These are phyloP conservation scores for Sebastes oblongus DNA, from an alignment of 2,797 vertebrate genomes.

Conservation along the genomic window DNA sequence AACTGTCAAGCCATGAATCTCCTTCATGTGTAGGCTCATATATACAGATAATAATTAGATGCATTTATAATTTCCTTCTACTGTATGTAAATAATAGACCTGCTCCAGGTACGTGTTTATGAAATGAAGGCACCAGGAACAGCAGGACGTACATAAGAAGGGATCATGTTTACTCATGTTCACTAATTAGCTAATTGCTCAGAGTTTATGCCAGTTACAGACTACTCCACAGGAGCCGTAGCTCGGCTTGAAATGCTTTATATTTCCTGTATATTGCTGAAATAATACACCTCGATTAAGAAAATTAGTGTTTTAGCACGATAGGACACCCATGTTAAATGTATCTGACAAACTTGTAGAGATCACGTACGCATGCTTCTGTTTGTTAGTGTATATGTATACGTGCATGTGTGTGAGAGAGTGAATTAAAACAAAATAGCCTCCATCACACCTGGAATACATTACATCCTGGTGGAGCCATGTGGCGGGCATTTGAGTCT, in stretches of 20 bases:
- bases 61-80: not conserved
- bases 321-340: not conserved
- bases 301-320: not conserved
- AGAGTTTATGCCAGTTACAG: conserved; percentile 1
- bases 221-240: conserved; percentile 19
- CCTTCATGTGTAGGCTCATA: not conserved
- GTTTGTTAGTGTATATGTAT: conserved; percentile 4
- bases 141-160: not conserved
- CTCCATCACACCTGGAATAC: conserved; percentile 67
- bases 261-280: conserved; percentile 39
- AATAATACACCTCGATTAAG: not conserved
- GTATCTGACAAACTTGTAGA: not conserved
- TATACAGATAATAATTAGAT: not conserved
- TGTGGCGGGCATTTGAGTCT: conserved; percentile 62
- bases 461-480: conserved; percentile 64
- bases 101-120: not conserved
- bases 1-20: not conserved
- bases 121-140: conserved; percentile 1
- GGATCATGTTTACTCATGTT: conserved; percentile 2
- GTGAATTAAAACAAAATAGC: not conserved
- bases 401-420: not conserved
- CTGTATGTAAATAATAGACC: not conserved
- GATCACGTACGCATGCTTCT: not conserved
- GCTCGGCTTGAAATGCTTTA: conserved; percentile 43
- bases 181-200: conserved; percentile 38